Percentiles rank a stretch among this genome's conserved stretches.
Evolutionary conservation across 2,888 invertebrate species (phyloP).

Genomic region (Uloborus plumipes): DNA sequence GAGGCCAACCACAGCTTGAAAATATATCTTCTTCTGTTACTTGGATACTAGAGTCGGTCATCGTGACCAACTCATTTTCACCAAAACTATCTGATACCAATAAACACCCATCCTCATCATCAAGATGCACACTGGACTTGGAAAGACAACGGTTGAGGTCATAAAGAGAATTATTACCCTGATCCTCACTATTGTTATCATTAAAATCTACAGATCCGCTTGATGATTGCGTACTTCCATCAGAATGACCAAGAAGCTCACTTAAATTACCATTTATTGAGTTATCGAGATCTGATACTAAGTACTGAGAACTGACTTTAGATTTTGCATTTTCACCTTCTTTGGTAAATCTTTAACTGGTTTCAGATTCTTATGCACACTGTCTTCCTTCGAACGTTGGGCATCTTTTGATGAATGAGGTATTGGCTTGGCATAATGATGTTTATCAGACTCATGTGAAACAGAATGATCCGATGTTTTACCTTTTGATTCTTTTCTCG

Average conservation of each 20-base stretch:
- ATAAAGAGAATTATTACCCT: background rate
- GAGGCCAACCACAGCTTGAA: conserved; percentile 74
- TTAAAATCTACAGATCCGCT: conserved; percentile 58
- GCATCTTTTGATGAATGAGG: conserved; percentile 1
- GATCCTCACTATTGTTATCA: conserved; percentile 57
- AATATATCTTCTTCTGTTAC: conserved; percentile 92
- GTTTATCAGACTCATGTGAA: conserved; percentile 20
- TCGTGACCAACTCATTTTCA: conserved; percentile 77
- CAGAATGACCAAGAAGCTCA: conserved; percentile 49
- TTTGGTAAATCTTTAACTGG: conserved; percentile 13
- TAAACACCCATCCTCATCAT: conserved; percentile 46
- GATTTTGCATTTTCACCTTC: conserved; percentile 21
- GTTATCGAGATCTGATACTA: conserved; percentile 46
- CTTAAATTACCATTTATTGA: conserved; percentile 51
- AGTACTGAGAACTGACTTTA: conserved; percentile 9
- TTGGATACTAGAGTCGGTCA: conserved; percentile 88
- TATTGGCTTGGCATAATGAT: conserved; percentile 38
- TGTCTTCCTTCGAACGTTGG: background rate
- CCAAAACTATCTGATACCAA: conserved; percentile 31
- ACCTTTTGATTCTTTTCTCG: conserved; percentile 25
- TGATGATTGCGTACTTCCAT: conserved; percentile 42
- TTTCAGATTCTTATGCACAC: background rate
- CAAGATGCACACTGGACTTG: conserved; percentile 32
- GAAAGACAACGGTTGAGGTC: conserved; percentile 41
- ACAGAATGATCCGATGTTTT: conserved; percentile 12